Conservation (phyloP, 1,140 invertebrate species). For the Acromyrmex heyeri region DNA sequence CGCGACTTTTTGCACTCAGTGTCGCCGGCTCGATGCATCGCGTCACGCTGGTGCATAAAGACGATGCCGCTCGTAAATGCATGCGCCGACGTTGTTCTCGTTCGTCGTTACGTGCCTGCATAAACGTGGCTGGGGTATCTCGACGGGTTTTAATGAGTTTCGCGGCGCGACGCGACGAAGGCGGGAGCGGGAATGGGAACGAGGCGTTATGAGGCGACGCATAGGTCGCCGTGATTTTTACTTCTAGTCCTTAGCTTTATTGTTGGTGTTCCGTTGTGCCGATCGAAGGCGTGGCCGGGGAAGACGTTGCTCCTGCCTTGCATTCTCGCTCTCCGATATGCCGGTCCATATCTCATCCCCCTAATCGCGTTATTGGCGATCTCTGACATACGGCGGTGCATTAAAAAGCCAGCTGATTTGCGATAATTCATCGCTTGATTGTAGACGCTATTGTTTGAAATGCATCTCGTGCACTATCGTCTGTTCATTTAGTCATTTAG, state of each 20-base stretch:
- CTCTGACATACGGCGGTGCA: slow-evolving; percentile 6
- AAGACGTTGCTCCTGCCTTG: slow-evolving; percentile 55
- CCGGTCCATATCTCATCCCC: slow-evolving; percentile 35
- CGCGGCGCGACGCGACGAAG: slow-evolving; percentile 14
- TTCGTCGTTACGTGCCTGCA: slow-evolving; percentile 69
- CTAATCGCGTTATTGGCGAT: slow-evolving; percentile 33
- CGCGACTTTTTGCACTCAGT: slow-evolving; percentile 17
- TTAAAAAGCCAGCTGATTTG: slow-evolving; percentile 48
- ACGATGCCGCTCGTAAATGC: slow-evolving; percentile 63
- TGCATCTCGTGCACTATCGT: slow-evolving; percentile 12
- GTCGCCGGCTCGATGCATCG: slow-evolving; percentile 26
- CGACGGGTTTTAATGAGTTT: slow-evolving; percentile 70
- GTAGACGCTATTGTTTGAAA: slow-evolving; percentile 21
- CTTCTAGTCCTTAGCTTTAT: slow-evolving; percentile 49
- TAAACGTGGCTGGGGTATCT: slow-evolving; percentile 65
- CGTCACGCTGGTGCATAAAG: slow-evolving; percentile 43
- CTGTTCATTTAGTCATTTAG: neutral
- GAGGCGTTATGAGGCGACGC: slow-evolving; percentile 48
- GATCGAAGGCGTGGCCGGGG: slow-evolving; percentile 57
- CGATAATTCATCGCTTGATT: slow-evolving; percentile 49
- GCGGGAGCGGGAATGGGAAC: slow-evolving; percentile 21
- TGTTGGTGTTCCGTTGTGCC: slow-evolving; percentile 54
- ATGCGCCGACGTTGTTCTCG: slow-evolving; percentile 58
- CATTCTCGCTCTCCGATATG: slow-evolving; percentile 34
- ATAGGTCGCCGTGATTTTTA: slow-evolving; percentile 48